Conservation (phyloP, 2,113 vertebrate genomes). For the Falco punctatus region DNA sequence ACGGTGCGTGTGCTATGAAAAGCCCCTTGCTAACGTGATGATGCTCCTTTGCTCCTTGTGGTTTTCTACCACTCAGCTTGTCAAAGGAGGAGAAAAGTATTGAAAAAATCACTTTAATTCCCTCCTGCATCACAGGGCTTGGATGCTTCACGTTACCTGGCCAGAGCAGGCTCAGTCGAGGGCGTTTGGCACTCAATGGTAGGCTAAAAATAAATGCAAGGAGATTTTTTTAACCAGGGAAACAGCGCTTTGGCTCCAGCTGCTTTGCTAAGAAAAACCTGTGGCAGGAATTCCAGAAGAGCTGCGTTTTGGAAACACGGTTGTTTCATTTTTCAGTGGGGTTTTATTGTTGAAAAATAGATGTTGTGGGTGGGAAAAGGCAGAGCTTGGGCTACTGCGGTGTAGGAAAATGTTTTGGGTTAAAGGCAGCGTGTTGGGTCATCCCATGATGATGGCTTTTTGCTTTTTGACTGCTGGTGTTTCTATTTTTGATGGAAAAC, state of each 20-base stretch:
- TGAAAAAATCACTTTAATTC: background rate
- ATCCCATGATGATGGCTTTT: background rate
- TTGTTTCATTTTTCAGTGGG: background rate
- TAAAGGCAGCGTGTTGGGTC: background rate
- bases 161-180: background rate
- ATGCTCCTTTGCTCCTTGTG: conserved; percentile 5
- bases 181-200: background rate
- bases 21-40: background rate
- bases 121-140: background rate
- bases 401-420: background rate
- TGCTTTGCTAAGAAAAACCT: background rate
- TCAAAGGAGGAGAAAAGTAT: conserved; percentile 50
- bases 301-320: rapidly evolving
- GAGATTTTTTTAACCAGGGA: background rate
- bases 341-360: background rate
- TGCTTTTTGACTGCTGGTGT: background rate
- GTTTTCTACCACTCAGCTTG: background rate
- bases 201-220: background rate
- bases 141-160: background rate
- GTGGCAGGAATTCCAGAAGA: background rate
- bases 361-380: background rate
- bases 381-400: background rate
- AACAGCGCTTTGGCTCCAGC: background rate
- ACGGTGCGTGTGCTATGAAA: rapidly evolving
- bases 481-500: background rate